These are phyloP conservation scores for Gobio gobio DNA, from an alignment of 2,113 vertebrate species.

Conservation along the genomic window DNA sequence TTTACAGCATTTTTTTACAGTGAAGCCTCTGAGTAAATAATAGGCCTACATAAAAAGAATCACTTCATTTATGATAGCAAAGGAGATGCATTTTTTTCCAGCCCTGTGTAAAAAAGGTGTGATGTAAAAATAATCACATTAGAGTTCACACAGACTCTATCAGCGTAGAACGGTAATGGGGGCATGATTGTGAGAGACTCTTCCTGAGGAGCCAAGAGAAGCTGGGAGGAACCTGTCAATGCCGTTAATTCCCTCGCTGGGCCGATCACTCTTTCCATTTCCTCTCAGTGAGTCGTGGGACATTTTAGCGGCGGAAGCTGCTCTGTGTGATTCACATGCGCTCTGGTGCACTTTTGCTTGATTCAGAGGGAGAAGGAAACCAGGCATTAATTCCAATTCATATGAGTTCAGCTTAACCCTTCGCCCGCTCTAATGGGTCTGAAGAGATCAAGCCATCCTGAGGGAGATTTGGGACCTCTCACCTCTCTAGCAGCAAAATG, in stretches of 20 bases:
- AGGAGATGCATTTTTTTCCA: neutral
- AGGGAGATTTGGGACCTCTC: constrained; percentile 78
- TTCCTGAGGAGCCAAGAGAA: neutral
- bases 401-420: constrained; percentile 13
- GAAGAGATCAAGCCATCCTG: constrained; percentile 78
- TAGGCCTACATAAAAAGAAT: too few species aligned
- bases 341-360: constrained; percentile 19
- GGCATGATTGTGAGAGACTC: neutral
- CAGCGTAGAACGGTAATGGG: neutral
- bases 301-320: neutral
- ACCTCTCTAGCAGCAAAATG: constrained; percentile 71
- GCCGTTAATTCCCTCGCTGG: neutral
- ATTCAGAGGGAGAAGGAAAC: constrained; percentile 2
- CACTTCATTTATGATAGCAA: neutral
- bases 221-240: neutral
- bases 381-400: constrained; percentile 25
- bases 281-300: constrained; percentile 63
- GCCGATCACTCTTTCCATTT: constrained; percentile 63
- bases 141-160: too few species aligned
- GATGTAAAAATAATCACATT: too few species aligned
- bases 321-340: constrained; percentile 40
- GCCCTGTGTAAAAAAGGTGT: neutral
- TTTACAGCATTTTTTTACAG: too few species aligned
- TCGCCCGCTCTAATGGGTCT: constrained; percentile 70
- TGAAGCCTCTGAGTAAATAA: too few species aligned